Evolutionary conservation across 1,140 invertebrate species (phyloP).

Genomic region (Leptopilina boulardi): DNA sequence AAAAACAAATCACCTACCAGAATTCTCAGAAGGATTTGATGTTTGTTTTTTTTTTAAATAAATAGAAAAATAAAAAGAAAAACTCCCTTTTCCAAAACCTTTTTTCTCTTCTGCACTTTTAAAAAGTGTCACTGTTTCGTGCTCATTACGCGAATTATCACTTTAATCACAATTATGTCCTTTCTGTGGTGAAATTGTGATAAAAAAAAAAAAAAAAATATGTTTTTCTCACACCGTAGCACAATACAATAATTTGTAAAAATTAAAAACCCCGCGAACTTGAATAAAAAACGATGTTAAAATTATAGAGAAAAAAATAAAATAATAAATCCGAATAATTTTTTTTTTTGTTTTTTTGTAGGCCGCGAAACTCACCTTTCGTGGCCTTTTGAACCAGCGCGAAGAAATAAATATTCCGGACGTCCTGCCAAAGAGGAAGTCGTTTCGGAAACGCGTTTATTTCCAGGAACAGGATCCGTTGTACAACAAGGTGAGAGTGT

Average conservation of each 20-base stretch:
- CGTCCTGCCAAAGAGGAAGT: slow-evolving; percentile 39
- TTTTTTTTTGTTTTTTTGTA: neutral
- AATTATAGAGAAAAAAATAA: neutral
- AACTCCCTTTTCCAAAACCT: neutral
- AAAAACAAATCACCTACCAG: slow-evolving; percentile 15
- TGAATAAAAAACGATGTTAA: neutral
- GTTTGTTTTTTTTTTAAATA: neutral
- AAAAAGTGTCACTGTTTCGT: neutral
- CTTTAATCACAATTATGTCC: slow-evolving; percentile 27
- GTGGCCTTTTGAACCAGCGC: slow-evolving; percentile 47
- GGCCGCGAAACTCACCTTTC: slow-evolving; percentile 52
- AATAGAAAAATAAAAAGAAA: neutral
- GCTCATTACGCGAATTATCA: slow-evolving; percentile 7
- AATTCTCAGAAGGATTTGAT: neutral
- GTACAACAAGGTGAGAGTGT: slow-evolving; percentile 67
- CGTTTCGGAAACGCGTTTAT: slow-evolving; percentile 44
- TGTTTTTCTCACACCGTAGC: neutral
- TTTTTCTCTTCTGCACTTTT: neutral
- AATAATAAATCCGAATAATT: neutral
- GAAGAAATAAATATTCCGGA: slow-evolving; percentile 49
- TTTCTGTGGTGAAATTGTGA: neutral
- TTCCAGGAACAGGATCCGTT: slow-evolving; percentile 47
- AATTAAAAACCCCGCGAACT: neutral
- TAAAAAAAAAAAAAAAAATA: neutral
- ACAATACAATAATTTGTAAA: neutral